Evolutionary conservation across 2,113 vertebrate genomes (phyloP).

Genomic region (Oriolus oriolus): DNA sequence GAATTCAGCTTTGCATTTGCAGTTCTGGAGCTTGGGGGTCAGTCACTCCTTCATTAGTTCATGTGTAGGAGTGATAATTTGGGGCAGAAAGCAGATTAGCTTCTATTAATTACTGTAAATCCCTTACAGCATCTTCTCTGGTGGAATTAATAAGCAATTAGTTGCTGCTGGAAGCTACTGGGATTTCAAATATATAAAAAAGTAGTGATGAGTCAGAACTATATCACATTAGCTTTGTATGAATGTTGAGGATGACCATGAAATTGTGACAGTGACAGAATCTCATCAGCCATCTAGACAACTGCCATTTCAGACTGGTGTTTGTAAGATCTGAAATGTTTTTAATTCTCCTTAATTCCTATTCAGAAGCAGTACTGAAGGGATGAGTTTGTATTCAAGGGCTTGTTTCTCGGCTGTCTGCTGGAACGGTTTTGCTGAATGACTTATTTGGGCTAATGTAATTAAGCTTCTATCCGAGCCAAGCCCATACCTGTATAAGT

Average conservation of each 20-base stretch:
- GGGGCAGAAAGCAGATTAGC: conserved; percentile 16
- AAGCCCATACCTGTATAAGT: background rate
- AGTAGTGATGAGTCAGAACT: background rate
- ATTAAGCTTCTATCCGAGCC: background rate
- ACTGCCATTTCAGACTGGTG: background rate
- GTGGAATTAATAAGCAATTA: conserved; percentile 47
- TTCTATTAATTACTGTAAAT: conserved; percentile 35
- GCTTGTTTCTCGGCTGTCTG: background rate
- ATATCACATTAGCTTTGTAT: background rate
- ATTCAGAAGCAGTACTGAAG: background rate
- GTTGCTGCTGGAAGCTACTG: background rate
- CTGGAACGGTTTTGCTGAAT: background rate
- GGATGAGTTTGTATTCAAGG: background rate
- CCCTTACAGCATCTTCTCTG: conserved; percentile 7
- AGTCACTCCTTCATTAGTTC: background rate
- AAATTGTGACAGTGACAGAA: background rate
- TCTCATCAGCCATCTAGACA: background rate
- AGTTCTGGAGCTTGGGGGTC: background rate
- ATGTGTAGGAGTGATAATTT: background rate
- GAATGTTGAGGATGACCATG: background rate
- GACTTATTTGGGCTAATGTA: conserved; percentile 34
- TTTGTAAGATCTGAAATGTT: background rate
- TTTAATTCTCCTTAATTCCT: background rate
- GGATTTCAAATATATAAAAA: background rate
- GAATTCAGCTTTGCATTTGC: background rate